Evolutionary conservation across 1,140 invertebrate genomes (phyloP), one percentile per base, ranked within the genome.

Genomic region (Ceratitis capitata): DNA sequence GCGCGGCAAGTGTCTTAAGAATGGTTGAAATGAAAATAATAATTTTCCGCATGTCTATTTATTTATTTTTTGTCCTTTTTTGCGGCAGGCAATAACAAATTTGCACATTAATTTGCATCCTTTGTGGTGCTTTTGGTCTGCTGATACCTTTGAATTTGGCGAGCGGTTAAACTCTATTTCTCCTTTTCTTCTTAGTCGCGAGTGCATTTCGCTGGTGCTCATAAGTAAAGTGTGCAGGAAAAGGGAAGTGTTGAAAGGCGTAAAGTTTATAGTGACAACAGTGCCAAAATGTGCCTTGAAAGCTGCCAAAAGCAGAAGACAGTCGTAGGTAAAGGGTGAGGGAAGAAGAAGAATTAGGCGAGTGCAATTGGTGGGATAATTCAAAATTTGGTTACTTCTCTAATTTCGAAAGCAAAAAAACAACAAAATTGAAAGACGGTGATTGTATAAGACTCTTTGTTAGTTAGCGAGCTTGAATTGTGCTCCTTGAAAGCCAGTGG

Each of bases 61-160:
- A n/a, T 56, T 23, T 4, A 19, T 56, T 56, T 56, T 23, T 56
- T 56, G 51, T 56, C 45, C n/a, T 45, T n/a, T 78, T 78, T 78
- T 42, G 69, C 39, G n/a, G 39, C 69, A 42, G n/a, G 45, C 69
- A 78, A 78, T 45, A 78, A 42, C n/a, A 78, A 45, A 78, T 45
- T 78, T 78, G 39, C 69, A 78, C 69, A 78, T 78, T 78, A 42
- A 42, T 78, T 78, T 78, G 39, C 42, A 78, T 23, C 42, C 39
- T 78, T 78, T 45, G 32, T 45, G 9, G 39, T 39, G n/a, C 29
- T 64, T 61, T 23, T n/a, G n/a, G n/a, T n/a, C n/a, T n/a, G n/a
- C n/a, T n/a, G n/a, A n/a, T n/a, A n/a, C n/a, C n/a, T n/a, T n/a
- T n/a, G n/a, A n/a, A n/a, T 26, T 61, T 61, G 56, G 56, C 56